phyloP scores from a whole-genome alignment of 2,888 invertebrate genomes.

The Neoascia interrupta region DNA sequence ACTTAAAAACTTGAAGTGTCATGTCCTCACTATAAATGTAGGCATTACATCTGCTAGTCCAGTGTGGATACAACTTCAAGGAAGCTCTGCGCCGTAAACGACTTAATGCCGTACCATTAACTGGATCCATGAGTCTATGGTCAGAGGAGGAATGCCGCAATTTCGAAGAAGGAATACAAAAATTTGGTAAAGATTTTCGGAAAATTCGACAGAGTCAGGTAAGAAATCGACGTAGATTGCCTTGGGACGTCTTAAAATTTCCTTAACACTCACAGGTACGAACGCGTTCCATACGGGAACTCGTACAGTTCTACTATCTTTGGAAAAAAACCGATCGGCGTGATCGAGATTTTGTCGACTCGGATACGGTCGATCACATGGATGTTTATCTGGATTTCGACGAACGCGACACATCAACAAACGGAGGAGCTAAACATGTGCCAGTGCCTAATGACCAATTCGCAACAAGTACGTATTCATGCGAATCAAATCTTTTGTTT shows the following conservation, averaged over 20 bases:
- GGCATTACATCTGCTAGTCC: conserved; percentile 92
- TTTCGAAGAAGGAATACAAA: conserved; percentile 96
- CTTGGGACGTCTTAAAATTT: background rate
- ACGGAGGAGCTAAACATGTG: conserved; percentile 73
- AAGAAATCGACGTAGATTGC: background rate
- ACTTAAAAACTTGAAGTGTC: too few species aligned
- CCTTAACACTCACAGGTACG: conserved; percentile 81
- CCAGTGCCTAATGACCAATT: conserved; percentile 1
- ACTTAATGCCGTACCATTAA: conserved; percentile 84
- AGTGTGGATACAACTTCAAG: conserved; percentile 97
- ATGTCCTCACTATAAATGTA: too few species aligned
- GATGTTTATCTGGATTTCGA: conserved; percentile 74
- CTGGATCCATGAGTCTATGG: conserved; percentile 92
- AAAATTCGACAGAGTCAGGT: conserved; percentile 95
- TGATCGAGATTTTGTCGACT: conserved; percentile 81
- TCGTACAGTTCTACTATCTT: conserved; percentile 96
- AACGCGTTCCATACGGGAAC: conserved; percentile 96
- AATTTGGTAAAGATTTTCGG: conserved; percentile 97
- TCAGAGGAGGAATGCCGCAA: conserved; percentile 98
- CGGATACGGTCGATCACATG: conserved; percentile 78
- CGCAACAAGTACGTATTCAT: conserved; percentile 9
- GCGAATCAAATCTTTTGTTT: background rate
- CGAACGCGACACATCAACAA: conserved; percentile 65
- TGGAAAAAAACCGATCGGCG: conserved; percentile 99
- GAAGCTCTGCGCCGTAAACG: conserved; percentile 92